Conservation (phyloP, 1,140 invertebrate species). For the Drosophila pachea region DNA sequence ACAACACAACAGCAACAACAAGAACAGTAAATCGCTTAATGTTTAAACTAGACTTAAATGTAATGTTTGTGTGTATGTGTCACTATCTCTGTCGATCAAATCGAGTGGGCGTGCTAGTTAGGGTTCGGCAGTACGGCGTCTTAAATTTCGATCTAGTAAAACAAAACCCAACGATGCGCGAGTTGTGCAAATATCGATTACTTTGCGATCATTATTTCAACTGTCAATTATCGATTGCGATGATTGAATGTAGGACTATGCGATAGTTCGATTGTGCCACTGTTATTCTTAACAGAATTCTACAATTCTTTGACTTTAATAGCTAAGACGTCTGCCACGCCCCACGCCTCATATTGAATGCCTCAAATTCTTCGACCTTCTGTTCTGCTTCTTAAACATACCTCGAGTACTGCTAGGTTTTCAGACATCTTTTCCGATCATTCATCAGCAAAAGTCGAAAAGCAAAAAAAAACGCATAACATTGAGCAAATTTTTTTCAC, state of each 20-base stretch:
- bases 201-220: background rate
- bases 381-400: conserved; percentile 20
- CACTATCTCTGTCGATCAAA: conserved; percentile 21
- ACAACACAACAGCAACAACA: conserved; percentile 29
- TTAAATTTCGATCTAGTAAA: background rate
- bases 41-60: conserved; percentile 71
- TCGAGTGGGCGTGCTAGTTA: conserved; percentile 42
- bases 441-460: conserved; percentile 9
- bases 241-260: no score
- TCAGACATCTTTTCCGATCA: conserved; percentile 12
- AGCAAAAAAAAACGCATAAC: conserved; percentile 24
- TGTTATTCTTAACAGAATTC: no score
- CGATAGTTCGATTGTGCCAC: no score
- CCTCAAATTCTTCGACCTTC: conserved; percentile 12
- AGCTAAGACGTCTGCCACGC: no score
- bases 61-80: conserved; percentile 64
- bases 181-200: background rate
- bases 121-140: conserved; percentile 22
- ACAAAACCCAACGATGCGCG: conserved; percentile 28
- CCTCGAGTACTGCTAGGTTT: conserved; percentile 3
- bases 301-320: no score
- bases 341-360: background rate
- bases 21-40: conserved; percentile 52
- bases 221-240: background rate
- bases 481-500: conserved; percentile 78